phyloP scores from a whole-genome alignment of 2,113 vertebrate species.

The Stictonetta naevosa region DNA sequence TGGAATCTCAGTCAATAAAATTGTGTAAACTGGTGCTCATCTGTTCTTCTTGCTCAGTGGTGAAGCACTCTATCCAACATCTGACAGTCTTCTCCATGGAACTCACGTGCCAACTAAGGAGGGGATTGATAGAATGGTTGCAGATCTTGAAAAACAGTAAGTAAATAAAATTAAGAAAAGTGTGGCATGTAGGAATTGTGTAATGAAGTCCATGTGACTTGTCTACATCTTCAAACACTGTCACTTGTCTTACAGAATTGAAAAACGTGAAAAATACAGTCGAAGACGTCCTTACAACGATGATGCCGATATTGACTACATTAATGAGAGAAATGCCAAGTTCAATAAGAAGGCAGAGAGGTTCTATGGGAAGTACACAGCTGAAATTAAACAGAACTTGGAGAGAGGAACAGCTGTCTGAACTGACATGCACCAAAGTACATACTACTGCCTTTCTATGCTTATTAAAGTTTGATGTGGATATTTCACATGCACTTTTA shows the following conservation, averaged over 20 bases:
- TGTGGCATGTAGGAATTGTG: accelerated
- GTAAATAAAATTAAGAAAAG: not conserved
- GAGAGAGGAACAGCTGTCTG: conserved; percentile 96
- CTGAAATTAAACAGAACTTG: conserved; percentile 97
- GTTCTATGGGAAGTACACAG: conserved; percentile 98
- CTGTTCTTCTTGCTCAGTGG: conserved; percentile 75
- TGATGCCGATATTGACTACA: conserved; percentile 95
- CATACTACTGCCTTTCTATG: accelerated
- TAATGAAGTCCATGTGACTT: accelerated
- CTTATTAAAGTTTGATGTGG: accelerated
- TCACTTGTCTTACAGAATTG: conserved; percentile 81
- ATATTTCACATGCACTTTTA: accelerated
- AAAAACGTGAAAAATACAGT: conserved; percentile 95
- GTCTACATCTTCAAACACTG: accelerated
- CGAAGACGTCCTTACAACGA: conserved; percentile 94
- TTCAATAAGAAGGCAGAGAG: conserved; percentile 99
- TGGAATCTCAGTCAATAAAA: accelerated
- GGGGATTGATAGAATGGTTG: conserved; percentile 92
- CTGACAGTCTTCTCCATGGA: conserved; percentile 92
- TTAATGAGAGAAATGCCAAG: conserved; percentile 97
- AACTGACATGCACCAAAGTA: not conserved
- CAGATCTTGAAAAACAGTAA: conserved; percentile 97
- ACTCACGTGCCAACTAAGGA: conserved; percentile 89
- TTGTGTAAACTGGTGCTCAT: not conserved
- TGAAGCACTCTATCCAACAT: conserved; percentile 92